Percentiles rank a stretch among this genome's conserved stretches.
phyloP scores from a whole-genome alignment of 2,888 invertebrate genomes.

The Callinectes sapidus region DNA sequence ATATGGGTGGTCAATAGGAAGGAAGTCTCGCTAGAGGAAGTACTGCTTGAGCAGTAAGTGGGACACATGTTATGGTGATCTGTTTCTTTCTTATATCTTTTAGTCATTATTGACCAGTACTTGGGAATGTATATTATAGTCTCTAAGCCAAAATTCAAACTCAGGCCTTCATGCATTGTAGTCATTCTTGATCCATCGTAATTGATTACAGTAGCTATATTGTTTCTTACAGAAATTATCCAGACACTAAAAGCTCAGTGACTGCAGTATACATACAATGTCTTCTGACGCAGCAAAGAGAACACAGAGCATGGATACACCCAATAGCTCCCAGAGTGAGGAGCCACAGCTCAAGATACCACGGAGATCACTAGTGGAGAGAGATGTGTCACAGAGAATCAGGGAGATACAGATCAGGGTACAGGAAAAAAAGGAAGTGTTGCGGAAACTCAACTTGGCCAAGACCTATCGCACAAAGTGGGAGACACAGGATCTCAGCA shows the following conservation, averaged over 20 bases:
- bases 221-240: not conserved
- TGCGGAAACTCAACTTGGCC: constrained; percentile 59
- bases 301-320: not conserved
- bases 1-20: no score
- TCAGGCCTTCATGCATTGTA: no score
- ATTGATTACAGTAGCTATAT: not conserved
- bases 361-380: not conserved
- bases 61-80: no score
- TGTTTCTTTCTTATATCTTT: no score
- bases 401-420: constrained; percentile 42
- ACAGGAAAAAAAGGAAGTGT: constrained; percentile 57
- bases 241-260: not conserved
- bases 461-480: constrained; percentile 59
- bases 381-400: constrained; percentile 1
- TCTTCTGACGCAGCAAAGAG: not conserved
- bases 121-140: no score
- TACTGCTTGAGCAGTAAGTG: no score
- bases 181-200: no score
- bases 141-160: no score
- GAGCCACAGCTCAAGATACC: constrained; percentile 38
- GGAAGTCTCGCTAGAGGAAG: no score
- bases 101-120: no score
- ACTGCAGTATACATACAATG: not conserved
- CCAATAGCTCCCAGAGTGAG: not conserved
- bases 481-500: constrained; percentile 56